phyloP scores from a whole-genome alignment of 2,113 vertebrate genomes.

The Pelecanus crispus region DNA sequence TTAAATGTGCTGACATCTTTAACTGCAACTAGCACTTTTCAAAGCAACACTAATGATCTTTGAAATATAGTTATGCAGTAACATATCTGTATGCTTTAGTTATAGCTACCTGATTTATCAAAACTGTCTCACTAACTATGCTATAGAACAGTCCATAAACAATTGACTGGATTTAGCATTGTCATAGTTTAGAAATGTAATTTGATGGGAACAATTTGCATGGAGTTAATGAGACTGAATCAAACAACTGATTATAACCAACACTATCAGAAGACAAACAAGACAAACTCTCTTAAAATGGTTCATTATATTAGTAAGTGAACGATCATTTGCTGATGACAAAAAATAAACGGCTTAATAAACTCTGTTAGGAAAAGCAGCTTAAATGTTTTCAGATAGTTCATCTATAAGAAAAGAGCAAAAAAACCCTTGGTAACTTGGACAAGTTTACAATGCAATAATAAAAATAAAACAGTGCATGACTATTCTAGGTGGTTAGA shows the following conservation, averaged over 20 bases:
- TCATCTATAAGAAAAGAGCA: neutral
- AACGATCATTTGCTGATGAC: neutral
- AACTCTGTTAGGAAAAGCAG: neutral
- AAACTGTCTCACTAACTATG: neutral
- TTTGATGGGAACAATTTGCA: neutral
- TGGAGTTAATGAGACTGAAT: slow-evolving; percentile 19
- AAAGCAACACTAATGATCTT: neutral
- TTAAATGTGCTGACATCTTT: neutral
- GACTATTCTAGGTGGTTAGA: neutral
- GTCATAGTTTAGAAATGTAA: slow-evolving; percentile 14
- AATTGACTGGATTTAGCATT: slow-evolving; percentile 9
- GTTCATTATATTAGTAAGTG: neutral
- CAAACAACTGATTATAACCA: neutral
- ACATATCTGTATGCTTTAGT: neutral
- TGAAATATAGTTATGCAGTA: neutral
- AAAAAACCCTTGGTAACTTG: fast-evolving
- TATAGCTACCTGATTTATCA: neutral
- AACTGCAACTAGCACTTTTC: neutral
- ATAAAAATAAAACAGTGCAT: neutral
- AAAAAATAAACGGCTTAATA: neutral
- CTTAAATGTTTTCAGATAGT: neutral
- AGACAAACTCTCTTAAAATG: neutral
- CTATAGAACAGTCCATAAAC: neutral
- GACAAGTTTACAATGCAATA: neutral
- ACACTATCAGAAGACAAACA: neutral